Base-by-base conservation (phyloP, 2,113 vertebrate genomes). In the Tachysurus vachellii region DNA sequence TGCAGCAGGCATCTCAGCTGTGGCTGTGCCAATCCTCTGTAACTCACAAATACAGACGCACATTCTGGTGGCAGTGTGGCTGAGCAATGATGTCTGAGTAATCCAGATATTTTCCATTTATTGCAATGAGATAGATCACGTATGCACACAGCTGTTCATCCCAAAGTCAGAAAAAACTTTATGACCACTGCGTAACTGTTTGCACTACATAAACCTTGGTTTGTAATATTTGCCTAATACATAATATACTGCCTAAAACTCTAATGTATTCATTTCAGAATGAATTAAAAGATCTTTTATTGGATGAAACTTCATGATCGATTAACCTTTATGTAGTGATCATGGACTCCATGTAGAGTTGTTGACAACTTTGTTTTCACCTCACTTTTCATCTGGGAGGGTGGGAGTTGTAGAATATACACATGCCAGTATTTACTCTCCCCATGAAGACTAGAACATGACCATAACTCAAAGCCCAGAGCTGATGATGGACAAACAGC, bases 1-100 rank as follows among this genome's bases (percentile, higher is more conserved):
- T 94, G 93, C 91, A 88, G 90, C 88, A 85, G 89, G 85, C 90
- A 83, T 12, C 86, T 86, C 85, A 80, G 80, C 42, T 89, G 71
- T 59, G 19, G 6, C 61, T 90, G 42, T 87, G 71, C 80, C 76
- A 89, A 76, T 86, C 82, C 59, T 19, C 16, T 64, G 68, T 87
- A 71, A 88, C 83, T 57, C 76, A 28, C 53, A 75, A 73, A 86
- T 76, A 80, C 79, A 83, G 53, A 79, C 28, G 3, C 28, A 42
- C 31, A 68, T n/a, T n/a, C 83, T 87, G 88, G 89, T 85, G 71
- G 73, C 59, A 88, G 76, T 75, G 77, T 84, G 71, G 87, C 82
- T 85, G 79, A 89, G 91, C 87, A 85, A 47, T 61, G 86, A 86
- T 86, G 71, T 64, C 0, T 1, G 64, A 80, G 19, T 85, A 91